phyloP scores from a whole-genome alignment of 2,888 invertebrate genomes.

The Anthophora plumipes region DNA sequence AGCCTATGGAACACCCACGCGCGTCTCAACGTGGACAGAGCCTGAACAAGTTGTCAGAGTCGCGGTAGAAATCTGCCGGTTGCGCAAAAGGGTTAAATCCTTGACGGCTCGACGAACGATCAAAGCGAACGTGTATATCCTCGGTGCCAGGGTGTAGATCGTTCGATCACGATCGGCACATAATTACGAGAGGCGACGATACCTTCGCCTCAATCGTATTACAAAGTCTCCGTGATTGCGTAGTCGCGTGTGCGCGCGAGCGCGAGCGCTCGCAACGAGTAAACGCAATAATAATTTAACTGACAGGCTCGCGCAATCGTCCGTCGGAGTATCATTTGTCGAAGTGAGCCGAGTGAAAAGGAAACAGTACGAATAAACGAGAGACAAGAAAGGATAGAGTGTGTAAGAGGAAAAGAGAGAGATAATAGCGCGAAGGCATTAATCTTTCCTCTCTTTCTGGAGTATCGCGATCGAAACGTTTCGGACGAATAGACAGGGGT shows the following conservation, averaged over 20 bases:
- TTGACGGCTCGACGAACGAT: conserved; percentile 11
- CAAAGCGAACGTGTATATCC: conserved; percentile 8
- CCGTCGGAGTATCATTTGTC: conserved; percentile 68
- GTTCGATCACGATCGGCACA: conserved; percentile 58
- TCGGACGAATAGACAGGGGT: conserved; percentile 71
- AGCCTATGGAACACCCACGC: conserved; percentile 25
- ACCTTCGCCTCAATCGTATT: conserved; percentile 43
- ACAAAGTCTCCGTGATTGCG: conserved; percentile 54
- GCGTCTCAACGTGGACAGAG: conserved; percentile 8
- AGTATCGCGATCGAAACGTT: conserved; percentile 73
- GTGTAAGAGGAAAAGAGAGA: conserved; percentile 17
- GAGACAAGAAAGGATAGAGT: background rate
- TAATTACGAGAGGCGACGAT: conserved; percentile 57
- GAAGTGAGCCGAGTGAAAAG: conserved; percentile 34
- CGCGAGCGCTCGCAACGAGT: conserved; percentile 21
- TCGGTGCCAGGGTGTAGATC: conserved; percentile 43
- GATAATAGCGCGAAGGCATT: conserved; percentile 58
- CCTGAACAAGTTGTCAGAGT: conserved; percentile 27
- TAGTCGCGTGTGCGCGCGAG: conserved; percentile 14
- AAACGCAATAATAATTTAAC: conserved; percentile 71
- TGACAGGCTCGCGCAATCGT: conserved; percentile 64
- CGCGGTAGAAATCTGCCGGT: conserved; percentile 7
- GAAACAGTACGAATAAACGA: conserved; percentile 4
- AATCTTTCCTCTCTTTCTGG: conserved; percentile 68
- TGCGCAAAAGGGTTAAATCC: conserved; percentile 46